phyloP scores from a whole-genome alignment of 2,113 vertebrate species.

The Miniopterus natalensis region DNA sequence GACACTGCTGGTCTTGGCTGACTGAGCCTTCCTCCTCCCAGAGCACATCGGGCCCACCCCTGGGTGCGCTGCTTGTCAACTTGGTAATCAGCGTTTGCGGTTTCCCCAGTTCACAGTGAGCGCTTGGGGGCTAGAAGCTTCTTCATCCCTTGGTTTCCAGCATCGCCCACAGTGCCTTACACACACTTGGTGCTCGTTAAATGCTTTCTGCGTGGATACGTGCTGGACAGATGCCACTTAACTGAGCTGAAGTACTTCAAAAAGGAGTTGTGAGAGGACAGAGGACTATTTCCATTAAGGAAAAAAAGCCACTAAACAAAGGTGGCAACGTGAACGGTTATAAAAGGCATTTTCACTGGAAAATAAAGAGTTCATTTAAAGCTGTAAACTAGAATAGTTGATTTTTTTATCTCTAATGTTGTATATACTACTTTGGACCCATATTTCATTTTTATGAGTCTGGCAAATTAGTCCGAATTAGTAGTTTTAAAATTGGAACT shows the following conservation, averaged over 20 bases:
- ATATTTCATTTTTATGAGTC: conserved; percentile 32
- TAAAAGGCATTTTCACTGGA: background rate
- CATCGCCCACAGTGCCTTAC: background rate
- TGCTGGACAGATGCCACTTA: background rate
- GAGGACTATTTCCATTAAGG: background rate
- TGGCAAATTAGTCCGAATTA: background rate
- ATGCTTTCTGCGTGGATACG: background rate
- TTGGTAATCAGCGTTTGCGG: background rate
- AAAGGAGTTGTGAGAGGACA: conserved; percentile 27
- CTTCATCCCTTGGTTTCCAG: background rate
- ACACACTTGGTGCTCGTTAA: background rate
- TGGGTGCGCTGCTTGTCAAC: background rate
- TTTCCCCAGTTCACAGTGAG: background rate
- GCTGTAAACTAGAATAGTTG: background rate
- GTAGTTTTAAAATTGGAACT: background rate
- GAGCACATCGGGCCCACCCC: background rate
- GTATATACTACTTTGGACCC: background rate
- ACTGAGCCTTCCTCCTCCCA: background rate
- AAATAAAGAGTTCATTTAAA: conserved; percentile 11
- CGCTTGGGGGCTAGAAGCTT: background rate
- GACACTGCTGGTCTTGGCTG: background rate
- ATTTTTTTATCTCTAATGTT: background rate
- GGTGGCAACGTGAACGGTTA: background rate
- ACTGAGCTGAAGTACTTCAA: background rate
- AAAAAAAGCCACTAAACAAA: background rate